Base-by-base conservation (phyloP, 2,113 vertebrate species). In the Sinocyclocheilus anshuiensis region DNA sequence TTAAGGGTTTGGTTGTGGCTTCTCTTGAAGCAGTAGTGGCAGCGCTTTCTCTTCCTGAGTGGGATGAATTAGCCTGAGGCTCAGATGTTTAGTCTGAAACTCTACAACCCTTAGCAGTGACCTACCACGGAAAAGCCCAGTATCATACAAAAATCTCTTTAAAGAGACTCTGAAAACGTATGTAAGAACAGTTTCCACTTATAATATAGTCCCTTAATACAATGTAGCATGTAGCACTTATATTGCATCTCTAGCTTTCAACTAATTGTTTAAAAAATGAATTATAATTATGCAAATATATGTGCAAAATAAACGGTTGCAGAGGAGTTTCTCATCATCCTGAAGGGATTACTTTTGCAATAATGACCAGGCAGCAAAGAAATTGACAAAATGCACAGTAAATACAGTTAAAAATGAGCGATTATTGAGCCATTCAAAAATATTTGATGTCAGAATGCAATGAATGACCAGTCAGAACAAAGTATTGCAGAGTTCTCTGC, bases 1-100 rank as follows among this genome's bases (percentile, higher is more conserved):
- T 92, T 89, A 94, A 92, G 90, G 90, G 85, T 90, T 92, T 90
- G 87, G 78, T 84, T 69, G 87, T 69, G 86, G 67, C 61, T 67
- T 85, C 87, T 87, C 77, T 45, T 79, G 61, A 45, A 69, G 61
- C 61, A 61, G 45, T 29, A 26, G 24, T 16, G 24, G 10, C 4
- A 6, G 50, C 22, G 36, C 48, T 59, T 69, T n/a, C 50, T 42
- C 16, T 45, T 77, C 42, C 57, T 65, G 57, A 63, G 72, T 86
- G 87, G 87, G 50, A 87, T 57, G 71, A 86, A 87, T 83, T 57
- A 88, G 86, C 92, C 91, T 88, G 89, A 48, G 84, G 53, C 82
- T 69, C 63, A 91, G 87, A 88, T 92, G 80, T 53, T 86, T 77
- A 83, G 61, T 53, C 74, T 59, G 61, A 87, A 74, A 22, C 24